phyloP scores from a whole-genome alignment of 23 tunicate species.

The Halocynthia roretzi region DNA sequence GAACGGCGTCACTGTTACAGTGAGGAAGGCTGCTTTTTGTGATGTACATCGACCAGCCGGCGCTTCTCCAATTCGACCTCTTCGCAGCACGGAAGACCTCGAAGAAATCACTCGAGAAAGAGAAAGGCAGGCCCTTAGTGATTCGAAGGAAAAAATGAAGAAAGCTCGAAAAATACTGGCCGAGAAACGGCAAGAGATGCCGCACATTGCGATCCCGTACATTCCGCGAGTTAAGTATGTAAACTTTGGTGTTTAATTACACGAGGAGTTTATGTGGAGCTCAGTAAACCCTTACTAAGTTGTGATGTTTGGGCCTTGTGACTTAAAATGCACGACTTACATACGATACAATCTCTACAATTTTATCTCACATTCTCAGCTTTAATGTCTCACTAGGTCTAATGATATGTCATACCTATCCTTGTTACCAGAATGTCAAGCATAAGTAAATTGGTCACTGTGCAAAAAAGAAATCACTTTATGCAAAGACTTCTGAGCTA shows the following conservation, averaged over 20 bases:
- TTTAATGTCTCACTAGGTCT: too few relatives aligned
- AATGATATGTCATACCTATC: too few relatives aligned
- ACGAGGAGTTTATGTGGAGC: background rate
- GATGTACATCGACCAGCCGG: constrained; percentile 82
- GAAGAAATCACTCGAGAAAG: constrained; percentile 10
- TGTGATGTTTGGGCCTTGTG: too few relatives aligned
- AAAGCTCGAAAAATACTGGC: constrained; percentile 70
- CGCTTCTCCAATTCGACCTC: constrained; percentile 52
- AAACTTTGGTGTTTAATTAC: background rate
- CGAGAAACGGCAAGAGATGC: constrained; percentile 82
- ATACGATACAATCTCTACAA: too few relatives aligned
- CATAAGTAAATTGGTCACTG: constrained; percentile 53
- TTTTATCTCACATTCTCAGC: too few relatives aligned
- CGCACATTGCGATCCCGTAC: constrained; percentile 87
- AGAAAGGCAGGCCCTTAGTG: constrained; percentile 9
- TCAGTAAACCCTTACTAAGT: too few relatives aligned
- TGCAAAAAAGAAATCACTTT: constrained; percentile 59
- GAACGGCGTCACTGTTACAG: constrained; percentile 75
- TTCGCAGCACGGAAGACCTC: constrained; percentile 4
- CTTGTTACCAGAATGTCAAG: constrained; percentile 33
- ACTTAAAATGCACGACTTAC: too few relatives aligned
- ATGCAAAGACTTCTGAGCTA: constrained; percentile 78
- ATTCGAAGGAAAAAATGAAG: constrained; percentile 66
- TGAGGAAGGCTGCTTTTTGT: constrained; percentile 82
- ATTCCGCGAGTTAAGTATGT: constrained; percentile 81